These are phyloP conservation scores for Alligator sinensis DNA, from an alignment of 2,113 vertebrate genomes.

Conservation along the genomic window DNA sequence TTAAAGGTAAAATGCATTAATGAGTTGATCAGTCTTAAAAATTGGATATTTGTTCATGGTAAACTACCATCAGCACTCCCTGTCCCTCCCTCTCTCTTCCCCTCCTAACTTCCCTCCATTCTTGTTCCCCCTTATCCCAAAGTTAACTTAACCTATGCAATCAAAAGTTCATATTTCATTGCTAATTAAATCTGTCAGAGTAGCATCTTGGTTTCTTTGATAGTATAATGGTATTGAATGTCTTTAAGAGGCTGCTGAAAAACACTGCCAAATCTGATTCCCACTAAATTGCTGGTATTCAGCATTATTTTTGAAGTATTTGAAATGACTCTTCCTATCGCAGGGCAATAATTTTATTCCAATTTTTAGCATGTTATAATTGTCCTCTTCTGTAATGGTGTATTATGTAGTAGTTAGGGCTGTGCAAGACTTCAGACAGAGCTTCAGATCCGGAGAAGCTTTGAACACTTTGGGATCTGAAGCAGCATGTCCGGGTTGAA, in stretches of 20 bases:
- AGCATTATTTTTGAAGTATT: conserved; percentile 53
- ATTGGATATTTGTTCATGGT: background rate
- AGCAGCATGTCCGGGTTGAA: too few relatives aligned
- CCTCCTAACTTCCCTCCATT: background rate
- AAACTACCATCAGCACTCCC: background rate
- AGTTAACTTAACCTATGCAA: background rate
- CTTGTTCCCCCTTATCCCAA: background rate
- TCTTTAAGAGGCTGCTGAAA: conserved; percentile 51
- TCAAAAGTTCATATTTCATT: conserved; percentile 33
- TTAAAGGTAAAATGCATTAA: background rate
- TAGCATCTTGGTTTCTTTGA: conserved; percentile 14
- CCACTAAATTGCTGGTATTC: conserved; percentile 31
- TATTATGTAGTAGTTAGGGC: background rate
- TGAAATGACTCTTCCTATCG: conserved; percentile 23
- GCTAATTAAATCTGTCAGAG: background rate
- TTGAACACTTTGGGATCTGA: too few relatives aligned
- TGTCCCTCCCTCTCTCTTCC: background rate
- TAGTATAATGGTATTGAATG: conserved; percentile 39
- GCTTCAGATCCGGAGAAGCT: too few relatives aligned
- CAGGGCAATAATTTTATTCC: conserved; percentile 33
- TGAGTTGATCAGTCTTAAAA: background rate
- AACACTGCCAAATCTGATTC: conserved; percentile 49
- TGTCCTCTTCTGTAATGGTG: background rate
- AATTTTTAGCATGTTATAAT: conserved; percentile 23
- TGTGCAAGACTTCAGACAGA: too few relatives aligned